These are phyloP conservation scores for Megaceryle torquata DNA, from an alignment of 2,113 vertebrate species.

Conservation along the genomic window DNA sequence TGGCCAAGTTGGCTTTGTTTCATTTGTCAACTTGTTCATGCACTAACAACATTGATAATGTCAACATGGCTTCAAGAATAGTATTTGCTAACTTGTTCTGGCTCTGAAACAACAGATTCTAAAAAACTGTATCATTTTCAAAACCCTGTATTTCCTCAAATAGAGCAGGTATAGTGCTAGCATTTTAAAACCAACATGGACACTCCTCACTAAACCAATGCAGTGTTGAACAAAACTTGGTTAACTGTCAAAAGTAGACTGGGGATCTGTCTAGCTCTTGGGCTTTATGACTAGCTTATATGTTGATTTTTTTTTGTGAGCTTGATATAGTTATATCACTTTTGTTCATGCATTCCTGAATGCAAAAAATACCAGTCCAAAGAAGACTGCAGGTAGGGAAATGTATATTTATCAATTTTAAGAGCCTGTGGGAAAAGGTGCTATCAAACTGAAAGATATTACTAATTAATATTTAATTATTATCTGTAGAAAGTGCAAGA, in stretches of 20 bases:
- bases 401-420: neutral
- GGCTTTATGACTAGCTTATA: neutral
- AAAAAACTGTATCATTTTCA: neutral
- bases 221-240: neutral
- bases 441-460: neutral
- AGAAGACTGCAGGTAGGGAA: neutral
- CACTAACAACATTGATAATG: conserved; percentile 20
- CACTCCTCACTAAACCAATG: neutral
- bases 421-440: neutral
- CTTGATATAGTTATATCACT: fast-evolving
- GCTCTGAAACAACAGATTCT: neutral
- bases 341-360: neutral
- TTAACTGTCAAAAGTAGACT: neutral
- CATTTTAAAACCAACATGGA: neutral
- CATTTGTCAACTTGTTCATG: conserved; percentile 1
- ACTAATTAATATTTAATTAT: neutral
- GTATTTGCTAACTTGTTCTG: conserved; percentile 21
- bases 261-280: neutral
- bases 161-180: neutral
- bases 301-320: neutral
- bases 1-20: conserved; percentile 14
- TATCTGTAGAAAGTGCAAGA: neutral
- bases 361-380: neutral
- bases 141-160: neutral
- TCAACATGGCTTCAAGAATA: neutral